Conservation (phyloP, 2,113 vertebrate genomes). For the Polypterus senegalus region DNA sequence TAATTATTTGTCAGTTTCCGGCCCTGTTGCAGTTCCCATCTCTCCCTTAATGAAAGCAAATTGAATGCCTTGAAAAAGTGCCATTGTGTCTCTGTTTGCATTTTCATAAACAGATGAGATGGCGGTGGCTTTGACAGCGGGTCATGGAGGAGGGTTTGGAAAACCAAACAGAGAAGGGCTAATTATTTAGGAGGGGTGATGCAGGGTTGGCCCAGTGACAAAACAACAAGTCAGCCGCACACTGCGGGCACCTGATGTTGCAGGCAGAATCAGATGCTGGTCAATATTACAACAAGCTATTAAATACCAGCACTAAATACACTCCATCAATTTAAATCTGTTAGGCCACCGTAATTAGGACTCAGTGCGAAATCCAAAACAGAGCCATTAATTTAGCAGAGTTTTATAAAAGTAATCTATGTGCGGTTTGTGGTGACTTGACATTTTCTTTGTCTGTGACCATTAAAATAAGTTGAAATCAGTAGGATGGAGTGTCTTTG, state of each 20-base stretch:
- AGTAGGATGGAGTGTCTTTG: neutral
- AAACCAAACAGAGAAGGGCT: conserved; percentile 8
- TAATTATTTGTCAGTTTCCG: conserved; percentile 9
- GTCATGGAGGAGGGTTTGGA: conserved; percentile 1
- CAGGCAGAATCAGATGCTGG: neutral
- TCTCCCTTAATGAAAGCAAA: neutral
- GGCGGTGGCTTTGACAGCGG: conserved; percentile 2
- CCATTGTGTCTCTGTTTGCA: neutral
- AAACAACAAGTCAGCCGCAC: too few relatives aligned
- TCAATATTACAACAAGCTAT: conserved; percentile 8
- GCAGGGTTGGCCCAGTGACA: neutral
- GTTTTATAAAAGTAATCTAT: conserved; percentile 6
- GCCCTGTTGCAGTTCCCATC: conserved; percentile 7
- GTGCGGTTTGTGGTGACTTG: neutral
- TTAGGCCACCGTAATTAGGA: conserved; percentile 11
- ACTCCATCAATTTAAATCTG: neutral
- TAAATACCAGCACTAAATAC: conserved; percentile 10
- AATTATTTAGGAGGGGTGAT: conserved; percentile 17
- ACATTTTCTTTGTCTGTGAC: neutral
- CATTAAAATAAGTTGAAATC: neutral
- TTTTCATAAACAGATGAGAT: conserved; percentile 1
- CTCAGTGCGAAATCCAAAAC: conserved; percentile 5
- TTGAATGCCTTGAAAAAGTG: neutral
- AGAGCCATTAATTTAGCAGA: conserved; percentile 5
- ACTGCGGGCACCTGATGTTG: too few relatives aligned